Base-by-base conservation (phyloP, 1,140 invertebrate genomes). In the Paraescarpia echinospica region DNA sequence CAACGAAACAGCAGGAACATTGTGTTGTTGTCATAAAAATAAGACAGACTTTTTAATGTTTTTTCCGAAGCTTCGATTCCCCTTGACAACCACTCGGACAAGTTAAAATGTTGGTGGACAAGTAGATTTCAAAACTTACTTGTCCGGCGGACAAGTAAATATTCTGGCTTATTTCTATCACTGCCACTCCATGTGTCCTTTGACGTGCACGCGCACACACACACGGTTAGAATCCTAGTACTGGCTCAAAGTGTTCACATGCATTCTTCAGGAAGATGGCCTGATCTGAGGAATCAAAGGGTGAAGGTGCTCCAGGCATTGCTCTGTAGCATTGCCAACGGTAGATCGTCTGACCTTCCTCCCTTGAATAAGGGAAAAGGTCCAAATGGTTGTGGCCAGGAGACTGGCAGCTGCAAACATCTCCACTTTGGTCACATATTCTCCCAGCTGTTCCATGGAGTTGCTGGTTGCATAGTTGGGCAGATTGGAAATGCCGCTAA, bases 221-320 rank as follows among this genome's bases (percentile, higher is more conserved):
- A 51, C 48, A 51, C 59, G 27, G 27, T 18, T 31, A 77, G 12
- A 77, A 22, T 12, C 59, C 59, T n/a, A 90, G 18, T 5, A 90
- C 90, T 90, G 90, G 90, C 90, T n/a, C 90, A 90, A 90, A 90
- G 35, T 90, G 90, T 22, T 90, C 90, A 90, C 34, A 90, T 90
- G 34, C 27, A 27, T 90, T 90, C 27, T 90, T 90, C 18, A 90
- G 18, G 27, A 35, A 18, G 9, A 90, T 90, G 90, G 27, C 18
- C n/a, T 90, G 33, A 33, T 90, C 27, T n/a, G 90, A 90, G 35
- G 6, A 31, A 14, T 27, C 18, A 27, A n/a, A 90, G 18, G 1
- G 4, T 35, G 34, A 90, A 31, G 34, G 27, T n/a, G 27, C 90
- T 35, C 35, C 35, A 18, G 34, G 89, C 18, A 90, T 18, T 4